Conservation (phyloP, 2,113 vertebrate genomes). For the Rhinogobius similis region DNA sequence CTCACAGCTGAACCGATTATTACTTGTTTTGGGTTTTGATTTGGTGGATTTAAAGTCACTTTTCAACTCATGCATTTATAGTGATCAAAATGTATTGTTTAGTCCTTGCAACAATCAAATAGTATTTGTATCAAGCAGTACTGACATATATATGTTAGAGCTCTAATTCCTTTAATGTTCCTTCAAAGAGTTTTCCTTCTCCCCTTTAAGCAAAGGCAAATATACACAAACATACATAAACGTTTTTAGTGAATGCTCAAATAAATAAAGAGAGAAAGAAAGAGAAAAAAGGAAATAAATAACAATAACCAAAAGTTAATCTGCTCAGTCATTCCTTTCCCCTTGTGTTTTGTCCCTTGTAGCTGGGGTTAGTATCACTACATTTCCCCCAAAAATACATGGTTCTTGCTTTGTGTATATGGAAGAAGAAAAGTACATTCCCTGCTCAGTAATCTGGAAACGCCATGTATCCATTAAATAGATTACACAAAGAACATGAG, state of each 20-base stretch:
- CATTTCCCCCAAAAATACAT: too few relatives aligned
- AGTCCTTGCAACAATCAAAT: not conserved
- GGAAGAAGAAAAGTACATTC: too few relatives aligned
- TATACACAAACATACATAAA: not conserved
- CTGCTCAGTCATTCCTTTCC: too few relatives aligned
- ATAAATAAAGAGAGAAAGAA: too few relatives aligned
- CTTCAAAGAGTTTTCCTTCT: not conserved
- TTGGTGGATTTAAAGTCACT: not conserved
- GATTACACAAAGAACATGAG: not conserved
- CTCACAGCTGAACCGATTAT: not conserved
- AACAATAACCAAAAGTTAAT: too few relatives aligned
- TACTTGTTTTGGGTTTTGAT: not conserved
- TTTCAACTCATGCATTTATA: not conserved
- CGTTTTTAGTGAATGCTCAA: too few relatives aligned
- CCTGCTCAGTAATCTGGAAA: too few relatives aligned
- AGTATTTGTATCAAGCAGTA: not conserved
- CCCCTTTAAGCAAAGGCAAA: not conserved
- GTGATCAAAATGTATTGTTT: not conserved
- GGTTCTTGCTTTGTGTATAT: too few relatives aligned
- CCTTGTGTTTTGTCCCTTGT: too few relatives aligned
- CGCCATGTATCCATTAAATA: not conserved
- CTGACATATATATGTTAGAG: not conserved
- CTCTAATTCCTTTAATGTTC: not conserved
- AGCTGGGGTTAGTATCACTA: too few relatives aligned
- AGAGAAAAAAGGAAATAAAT: too few relatives aligned